phyloP scores from a whole-genome alignment of 2,888 invertebrate genomes.

The Cremastobaeus sp. region DNA sequence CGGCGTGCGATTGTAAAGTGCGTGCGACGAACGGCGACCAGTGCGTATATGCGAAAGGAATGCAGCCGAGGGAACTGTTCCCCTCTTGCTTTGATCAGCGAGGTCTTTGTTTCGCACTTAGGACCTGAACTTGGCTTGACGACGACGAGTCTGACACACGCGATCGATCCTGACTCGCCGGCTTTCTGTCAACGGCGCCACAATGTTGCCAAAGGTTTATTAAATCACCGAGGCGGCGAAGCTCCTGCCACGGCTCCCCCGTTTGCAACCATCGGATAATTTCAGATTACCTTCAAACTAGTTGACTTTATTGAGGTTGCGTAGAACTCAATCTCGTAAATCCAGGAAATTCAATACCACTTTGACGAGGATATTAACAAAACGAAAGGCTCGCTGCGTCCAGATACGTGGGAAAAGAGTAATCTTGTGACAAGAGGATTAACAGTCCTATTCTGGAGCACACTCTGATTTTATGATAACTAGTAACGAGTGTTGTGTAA shows the following conservation, averaged over 20 bases:
- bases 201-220: background rate
- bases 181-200: constrained; percentile 41
- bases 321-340: background rate
- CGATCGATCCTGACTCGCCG: constrained; percentile 69
- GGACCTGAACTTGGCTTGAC: constrained; percentile 69
- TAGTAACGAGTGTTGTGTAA: too few species aligned
- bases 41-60: constrained; percentile 49
- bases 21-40: constrained; percentile 3
- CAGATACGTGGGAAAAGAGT: too few species aligned
- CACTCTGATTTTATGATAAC: too few species aligned
- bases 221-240: constrained; percentile 2
- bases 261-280: constrained; percentile 3
- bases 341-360: constrained; percentile 10
- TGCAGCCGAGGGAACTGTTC: constrained; percentile 45
- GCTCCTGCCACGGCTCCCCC: background rate
- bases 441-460: too few species aligned
- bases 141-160: constrained; percentile 71
- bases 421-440: background rate
- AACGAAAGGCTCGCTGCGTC: too few species aligned
- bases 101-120: constrained; percentile 47
- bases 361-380: constrained; percentile 1
- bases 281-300: constrained; percentile 20
- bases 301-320: background rate
- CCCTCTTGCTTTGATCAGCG: constrained; percentile 39
- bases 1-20: constrained; percentile 39